These are phyloP conservation scores for Julus scandinavius DNA, from an alignment of 2,888 invertebrate species.

Conservation along the genomic window DNA sequence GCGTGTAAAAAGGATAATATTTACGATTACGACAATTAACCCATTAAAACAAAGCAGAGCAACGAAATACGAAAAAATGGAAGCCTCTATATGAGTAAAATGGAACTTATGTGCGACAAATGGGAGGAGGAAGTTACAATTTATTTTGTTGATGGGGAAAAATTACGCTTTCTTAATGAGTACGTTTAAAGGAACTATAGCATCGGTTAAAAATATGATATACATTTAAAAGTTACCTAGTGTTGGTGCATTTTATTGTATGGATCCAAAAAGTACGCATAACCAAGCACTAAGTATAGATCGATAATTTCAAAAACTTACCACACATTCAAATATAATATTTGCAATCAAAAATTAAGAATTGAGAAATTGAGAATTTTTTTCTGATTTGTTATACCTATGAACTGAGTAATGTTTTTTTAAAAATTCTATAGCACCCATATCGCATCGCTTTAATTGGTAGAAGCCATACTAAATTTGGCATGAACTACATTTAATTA, in stretches of 20 bases:
- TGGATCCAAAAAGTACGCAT: not conserved
- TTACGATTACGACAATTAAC: conserved; percentile 26
- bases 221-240: not conserved
- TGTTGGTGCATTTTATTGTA: not conserved
- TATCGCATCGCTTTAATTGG: too few relatives aligned
- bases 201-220: not conserved
- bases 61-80: not conserved
- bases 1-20: not conserved
- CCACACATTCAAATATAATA: too few relatives aligned
- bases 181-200: not conserved
- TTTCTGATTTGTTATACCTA: too few relatives aligned
- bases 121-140: not conserved
- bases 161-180: not conserved
- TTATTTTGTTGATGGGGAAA: not conserved
- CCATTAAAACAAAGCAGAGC: conserved; percentile 21
- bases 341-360: too few relatives aligned
- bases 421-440: too few relatives aligned
- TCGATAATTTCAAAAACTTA: too few relatives aligned
- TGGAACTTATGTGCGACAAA: not conserved
- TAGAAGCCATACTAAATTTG: too few relatives aligned
- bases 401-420: too few relatives aligned
- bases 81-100: not conserved
- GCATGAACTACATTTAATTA: too few relatives aligned
- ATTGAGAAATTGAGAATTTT: too few relatives aligned
- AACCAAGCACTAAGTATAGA: too few relatives aligned